Base-by-base conservation (phyloP, 1,140 invertebrate species). In the Nilaparvata lugens region DNA sequence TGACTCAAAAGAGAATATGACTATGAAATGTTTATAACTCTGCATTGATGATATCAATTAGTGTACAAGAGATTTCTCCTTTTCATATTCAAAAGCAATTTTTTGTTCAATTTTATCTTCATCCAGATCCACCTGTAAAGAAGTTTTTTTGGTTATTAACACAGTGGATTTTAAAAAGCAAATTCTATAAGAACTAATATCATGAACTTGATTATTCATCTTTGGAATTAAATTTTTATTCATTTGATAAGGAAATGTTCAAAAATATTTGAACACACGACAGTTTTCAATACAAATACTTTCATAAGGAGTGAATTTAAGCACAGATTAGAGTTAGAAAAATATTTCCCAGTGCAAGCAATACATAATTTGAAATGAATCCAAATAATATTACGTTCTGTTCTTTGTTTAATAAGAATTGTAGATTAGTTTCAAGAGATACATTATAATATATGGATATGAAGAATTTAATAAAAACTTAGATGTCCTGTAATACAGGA, bases 61-160 rank as follows among this genome's bases (percentile, higher is more conserved):
- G 31, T 35, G 31, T 9, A 35, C 45, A 5, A 51, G 9, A 38
- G 40, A 19, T 45, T 40, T 31, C 53, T 60, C 58, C 16, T 60
- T 60, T 52, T 60, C 45, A 52, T 60, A 60, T 25, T 60, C 58
- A 35, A 38, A 21, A 51, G 61, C 53, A 24, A 62, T 58, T 23
- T 62, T 62, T 28, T 62, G 55, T 62, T 62, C 43, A 38, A 62
- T 62, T 51, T 62, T 62, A n/a, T 62, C 61, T 51, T 62, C 61
- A 57, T 62, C 61, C 21, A 62, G 58, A 31, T 64, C 48, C 1
- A 66, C 65, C 65, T 66, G 24, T 31, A 63, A 55, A 25, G 62
- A 55, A 58, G 52, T 23, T 24, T 18, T 11, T 21, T 14, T n/a
- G n/a, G n/a, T n/a, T n/a, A n/a, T n/a, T n/a, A 1, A 24, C 16